Base-by-base conservation (phyloP, 2,888 invertebrate genomes). In the Euplexia lucipara region DNA sequence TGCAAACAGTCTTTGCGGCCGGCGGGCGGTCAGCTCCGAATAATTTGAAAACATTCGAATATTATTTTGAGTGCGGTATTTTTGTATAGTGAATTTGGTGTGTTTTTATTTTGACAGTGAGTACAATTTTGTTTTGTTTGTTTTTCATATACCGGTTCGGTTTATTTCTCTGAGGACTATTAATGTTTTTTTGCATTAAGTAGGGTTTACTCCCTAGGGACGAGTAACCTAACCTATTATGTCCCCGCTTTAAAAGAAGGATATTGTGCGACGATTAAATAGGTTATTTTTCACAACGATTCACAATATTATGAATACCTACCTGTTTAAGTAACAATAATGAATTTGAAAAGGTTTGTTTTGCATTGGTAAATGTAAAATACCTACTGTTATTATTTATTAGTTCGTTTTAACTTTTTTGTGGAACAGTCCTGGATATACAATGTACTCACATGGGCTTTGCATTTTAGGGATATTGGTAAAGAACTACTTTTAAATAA, bases 1-100 rank as follows among this genome's bases (percentile, higher is more conserved):
- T 61, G 75, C 75, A 48, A 74, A 68, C 57, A 53, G 75, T 60
- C 79, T 14, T 56, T 9, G 75, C n/a, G 44, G 69, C n/a, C n/a
- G 61, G 22, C 61, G 60, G 61, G 12, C 73, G 69, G 79, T 64
- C 79, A 69, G 18, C 58, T 59, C n/a, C 18, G 30, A 39, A 54
- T 12, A n/a, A 14, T 64, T 47, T 42, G 47, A 45, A 62, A 60
- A 53, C 42, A 41, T 57, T 56, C 51, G 32, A 44, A 49, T 20
- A 18, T 16, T 41, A n/a, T 14, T 64, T 34, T 52, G 47, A n/a
- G n/a, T 32, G 58, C 22, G 18, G 2, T 18, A 12, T 54, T 18
- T 42, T 57, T 42, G 2, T 32, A 18, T 9, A 26, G 60, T 60
- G 56, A 30, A 51, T 56, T 70, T 51, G 3, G 16, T 47, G 51